Evolutionary conservation across 64 coral and sea anemone species (phyloP).

Genomic region (Montipora efflorescens): DNA sequence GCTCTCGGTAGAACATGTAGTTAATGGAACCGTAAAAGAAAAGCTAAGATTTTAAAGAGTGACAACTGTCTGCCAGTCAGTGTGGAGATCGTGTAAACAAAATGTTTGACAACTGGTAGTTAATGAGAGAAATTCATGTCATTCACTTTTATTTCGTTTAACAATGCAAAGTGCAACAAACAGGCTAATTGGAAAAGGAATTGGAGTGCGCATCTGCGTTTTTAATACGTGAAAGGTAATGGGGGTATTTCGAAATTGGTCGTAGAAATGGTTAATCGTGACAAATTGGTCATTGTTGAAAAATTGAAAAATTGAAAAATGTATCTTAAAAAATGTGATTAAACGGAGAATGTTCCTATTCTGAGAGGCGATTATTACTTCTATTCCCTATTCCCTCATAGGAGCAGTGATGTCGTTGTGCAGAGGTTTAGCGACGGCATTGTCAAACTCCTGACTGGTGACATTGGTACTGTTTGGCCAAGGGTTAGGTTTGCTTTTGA

Average conservation of each 20-base stretch:
- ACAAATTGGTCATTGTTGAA: not conserved
- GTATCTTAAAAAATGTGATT: not conserved
- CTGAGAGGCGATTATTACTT: not conserved
- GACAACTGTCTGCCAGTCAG: too few species aligned
- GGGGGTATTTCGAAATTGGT: not conserved
- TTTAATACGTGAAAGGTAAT: not conserved
- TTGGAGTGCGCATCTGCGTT: not conserved
- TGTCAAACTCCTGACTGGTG: slow-evolving; percentile 14
- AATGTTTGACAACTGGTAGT: not conserved
- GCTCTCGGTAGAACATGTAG: too few species aligned
- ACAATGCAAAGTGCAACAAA: not conserved
- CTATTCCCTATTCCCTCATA: not conserved
- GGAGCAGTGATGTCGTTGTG: not conserved
- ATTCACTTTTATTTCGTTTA: too few species aligned
- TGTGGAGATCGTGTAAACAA: too few species aligned
- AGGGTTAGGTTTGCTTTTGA: slow-evolving; percentile 36
- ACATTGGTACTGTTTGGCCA: slow-evolving; percentile 43
- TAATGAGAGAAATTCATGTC: not conserved
- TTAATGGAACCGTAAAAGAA: too few species aligned
- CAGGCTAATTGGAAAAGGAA: not conserved
- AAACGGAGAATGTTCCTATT: not conserved
- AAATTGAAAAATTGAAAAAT: not conserved
- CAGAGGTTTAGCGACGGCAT: not conserved
- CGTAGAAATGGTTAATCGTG: not conserved
- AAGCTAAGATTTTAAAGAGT: too few species aligned